Conservation (phyloP, 2,113 vertebrate genomes). For the Forbesichthys agassizii region DNA sequence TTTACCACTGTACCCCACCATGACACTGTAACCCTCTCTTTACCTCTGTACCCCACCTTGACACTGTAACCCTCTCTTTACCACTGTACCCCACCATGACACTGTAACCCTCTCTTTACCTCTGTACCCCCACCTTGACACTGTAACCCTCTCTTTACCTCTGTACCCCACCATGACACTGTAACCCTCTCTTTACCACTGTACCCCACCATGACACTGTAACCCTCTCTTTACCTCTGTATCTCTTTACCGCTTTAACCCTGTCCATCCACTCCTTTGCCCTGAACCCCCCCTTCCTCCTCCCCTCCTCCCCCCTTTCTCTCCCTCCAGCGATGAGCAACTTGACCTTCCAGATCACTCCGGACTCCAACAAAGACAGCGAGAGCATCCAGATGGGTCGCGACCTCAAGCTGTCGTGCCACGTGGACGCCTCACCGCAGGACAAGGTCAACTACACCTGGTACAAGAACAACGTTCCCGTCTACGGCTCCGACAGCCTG, state of each 20-base stretch:
- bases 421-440: constrained; percentile 95
- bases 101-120: no score
- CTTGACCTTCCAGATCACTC: constrained; percentile 95
- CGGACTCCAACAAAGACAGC: constrained; percentile 96
- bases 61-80: no score
- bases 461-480: constrained; percentile 90
- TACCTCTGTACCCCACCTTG: no score
- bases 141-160: no score
- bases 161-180: no score
- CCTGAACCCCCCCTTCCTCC: not conserved
- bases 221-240: not conserved
- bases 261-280: not conserved
- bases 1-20: not conserved
- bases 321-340: constrained; percentile 86
- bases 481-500: constrained; percentile 86
- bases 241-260: not conserved
- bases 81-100: no score
- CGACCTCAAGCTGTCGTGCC: constrained; percentile 96
- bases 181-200: no score
- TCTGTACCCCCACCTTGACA: no score
- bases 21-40: no score
- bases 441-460: constrained; percentile 97
- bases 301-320: no score
- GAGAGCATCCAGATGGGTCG: constrained; percentile 96
- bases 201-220: no score